Conservation (phyloP, 2,797 vertebrate genomes). For the Petrocephalus sullivani region DNA sequence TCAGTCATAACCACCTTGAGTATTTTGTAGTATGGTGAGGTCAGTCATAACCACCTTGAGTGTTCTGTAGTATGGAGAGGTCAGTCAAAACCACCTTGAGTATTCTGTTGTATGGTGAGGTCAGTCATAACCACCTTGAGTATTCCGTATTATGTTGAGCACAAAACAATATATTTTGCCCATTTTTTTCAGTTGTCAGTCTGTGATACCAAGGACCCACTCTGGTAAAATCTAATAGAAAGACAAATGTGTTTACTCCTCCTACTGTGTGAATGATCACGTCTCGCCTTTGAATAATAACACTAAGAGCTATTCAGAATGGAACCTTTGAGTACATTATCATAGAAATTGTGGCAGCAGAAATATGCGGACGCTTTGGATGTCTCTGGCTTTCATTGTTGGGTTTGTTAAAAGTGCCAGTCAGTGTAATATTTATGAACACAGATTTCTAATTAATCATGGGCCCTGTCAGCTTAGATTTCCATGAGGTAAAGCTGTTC, state of each 20-base stretch:
- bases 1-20: background rate
- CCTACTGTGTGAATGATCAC: background rate
- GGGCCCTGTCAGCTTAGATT: conserved; percentile 6
- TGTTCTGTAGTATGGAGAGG: no score
- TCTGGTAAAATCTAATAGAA: conserved; percentile 18
- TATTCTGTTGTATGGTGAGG: no score
- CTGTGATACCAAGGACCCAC: conserved; percentile 12
- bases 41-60: background rate
- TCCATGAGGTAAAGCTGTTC: conserved; percentile 12
- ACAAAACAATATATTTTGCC: conserved; percentile 3
- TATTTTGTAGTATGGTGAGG: background rate
- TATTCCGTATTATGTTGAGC: background rate
- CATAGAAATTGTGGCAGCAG: conserved; percentile 21
- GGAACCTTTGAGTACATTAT: conserved; percentile 14
- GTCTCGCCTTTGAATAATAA: background rate
- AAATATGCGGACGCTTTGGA: conserved; percentile 9
- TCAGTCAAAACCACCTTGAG: no score
- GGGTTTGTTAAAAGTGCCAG: conserved; percentile 20
- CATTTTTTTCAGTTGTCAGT: conserved; percentile 13
- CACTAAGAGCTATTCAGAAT: background rate
- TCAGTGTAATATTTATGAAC: conserved; percentile 28
- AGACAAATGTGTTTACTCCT: conserved; percentile 4
- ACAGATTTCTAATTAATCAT: conserved; percentile 27
- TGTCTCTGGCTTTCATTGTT: conserved; percentile 15
- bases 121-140: background rate